Base-by-base conservation (phyloP, 2,888 invertebrate species). In the Ganaspis brasiliensis region DNA sequence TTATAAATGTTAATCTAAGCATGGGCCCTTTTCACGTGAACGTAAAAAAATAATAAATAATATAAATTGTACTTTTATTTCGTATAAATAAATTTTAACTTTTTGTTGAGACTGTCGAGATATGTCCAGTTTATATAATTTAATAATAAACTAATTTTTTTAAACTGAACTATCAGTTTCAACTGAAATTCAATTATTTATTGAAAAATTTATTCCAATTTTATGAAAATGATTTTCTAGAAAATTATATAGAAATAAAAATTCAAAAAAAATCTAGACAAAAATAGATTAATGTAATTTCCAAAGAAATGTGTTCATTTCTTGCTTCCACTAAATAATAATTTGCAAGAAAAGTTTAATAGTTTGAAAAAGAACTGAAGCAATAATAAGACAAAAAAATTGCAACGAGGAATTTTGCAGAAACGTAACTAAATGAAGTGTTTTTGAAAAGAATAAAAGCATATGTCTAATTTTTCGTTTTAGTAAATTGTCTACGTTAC, bases 361-460 rank as follows among this genome's bases (percentile, higher is more conserved):
- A 45, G 40, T 40, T 63, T 63, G 45, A 63, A 40, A 63, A 40
- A n/a, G 63, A 63, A 63, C 63, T 63, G 63, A 63, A 1, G 19
- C 9, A 63, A 21, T 37, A 63, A 12, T 21, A 37, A 24, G 21
- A 24, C 12, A 56, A 56, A 21, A 56, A 14, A 0, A 12, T 63
- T 63, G 37, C 21, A 40, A 37, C 40, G 8, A 63, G 10, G 0
- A 63, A 40, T 45, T 45, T 63, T 63, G 37, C 21, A 1, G 52
- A 52, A 52, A 14, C 3, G 49, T 49, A 49, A 6, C 4, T 49
- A 14, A 49, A 49, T n/a, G n/a, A 5, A 49, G 12, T 4, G 12
- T 45, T 49, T 49, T 49, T 16, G n/a, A 49, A 5, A n/a, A 49
- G n/a, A 6, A 49, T 49, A 31, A 31, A 31, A 31, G 31, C 6